These are phyloP conservation scores for Octodon degus DNA, from an alignment of 2,113 vertebrate species.

Conservation along the genomic window DNA sequence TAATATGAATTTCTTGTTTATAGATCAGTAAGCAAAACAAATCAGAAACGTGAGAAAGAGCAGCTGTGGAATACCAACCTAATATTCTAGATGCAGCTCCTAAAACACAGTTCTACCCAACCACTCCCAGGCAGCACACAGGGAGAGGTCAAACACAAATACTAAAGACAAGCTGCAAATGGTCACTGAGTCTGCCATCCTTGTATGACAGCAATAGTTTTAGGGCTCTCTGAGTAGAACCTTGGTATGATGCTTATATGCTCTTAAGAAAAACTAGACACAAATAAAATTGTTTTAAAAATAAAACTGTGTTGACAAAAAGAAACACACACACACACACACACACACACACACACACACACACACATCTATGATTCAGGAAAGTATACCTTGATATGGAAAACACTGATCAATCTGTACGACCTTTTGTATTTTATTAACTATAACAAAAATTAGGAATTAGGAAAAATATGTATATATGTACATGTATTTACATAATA, in stretches of 20 bases:
- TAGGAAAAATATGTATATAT: neutral
- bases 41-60: slow-evolving; percentile 44
- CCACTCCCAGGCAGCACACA: neutral
- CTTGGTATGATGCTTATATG: neutral
- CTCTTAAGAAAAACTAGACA: slow-evolving; percentile 43
- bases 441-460: slow-evolving; percentile 31
- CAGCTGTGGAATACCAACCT: neutral
- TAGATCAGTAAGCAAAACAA: slow-evolving; percentile 3
- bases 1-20: slow-evolving; percentile 30
- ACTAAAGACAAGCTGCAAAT: neutral
- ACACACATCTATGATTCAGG: neutral
- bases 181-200: neutral
- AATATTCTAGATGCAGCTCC: slow-evolving; percentile 29
- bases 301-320: neutral
- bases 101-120: slow-evolving; percentile 11
- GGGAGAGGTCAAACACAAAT: neutral
- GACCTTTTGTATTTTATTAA: slow-evolving; percentile 23
- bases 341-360: neutral
- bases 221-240: neutral
- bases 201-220: neutral
- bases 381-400: neutral
- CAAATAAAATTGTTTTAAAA: slow-evolving; percentile 56
- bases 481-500: slow-evolving; percentile 38
- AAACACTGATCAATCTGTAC: neutral
- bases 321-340: neutral